phyloP scores from a whole-genome alignment of 1,140 invertebrate species.

The Acyrthosiphon pisum region DNA sequence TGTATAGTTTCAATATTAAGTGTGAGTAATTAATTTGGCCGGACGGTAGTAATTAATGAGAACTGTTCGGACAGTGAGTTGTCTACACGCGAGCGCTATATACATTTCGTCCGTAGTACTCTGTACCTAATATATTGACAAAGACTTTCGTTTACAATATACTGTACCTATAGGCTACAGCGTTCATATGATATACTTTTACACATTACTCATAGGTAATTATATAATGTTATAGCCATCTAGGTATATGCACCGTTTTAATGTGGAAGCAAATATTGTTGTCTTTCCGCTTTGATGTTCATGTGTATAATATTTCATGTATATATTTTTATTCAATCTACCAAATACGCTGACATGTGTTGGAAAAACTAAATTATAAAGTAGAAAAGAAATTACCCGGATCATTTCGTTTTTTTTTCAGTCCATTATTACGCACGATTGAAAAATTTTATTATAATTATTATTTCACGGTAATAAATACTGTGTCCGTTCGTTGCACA shows the following conservation, averaged over 20 bases:
- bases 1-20: not conserved
- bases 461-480: conserved; percentile 16
- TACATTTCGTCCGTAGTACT: not conserved
- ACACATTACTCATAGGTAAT: not conserved
- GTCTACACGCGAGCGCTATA: not conserved
- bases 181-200: not conserved
- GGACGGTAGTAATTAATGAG: not conserved
- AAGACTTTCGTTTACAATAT: not conserved
- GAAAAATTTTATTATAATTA: not conserved
- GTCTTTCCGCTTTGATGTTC: conserved; percentile 3
- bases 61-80: not conserved
- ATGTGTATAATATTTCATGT: not conserved
- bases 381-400: not conserved
- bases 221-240: too few species aligned
- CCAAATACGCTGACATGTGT: not conserved
- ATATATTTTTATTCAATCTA: not conserved
- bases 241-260: not conserved
- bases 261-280: not conserved
- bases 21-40: conserved; percentile 21
- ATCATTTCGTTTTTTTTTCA: not conserved
- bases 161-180: not conserved
- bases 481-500: not conserved
- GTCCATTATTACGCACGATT: conserved; percentile 9
- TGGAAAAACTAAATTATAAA: conserved; percentile 1
- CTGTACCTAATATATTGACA: not conserved